Evolutionary conservation across 2,113 vertebrate species (phyloP), one percentile per base, ranked within the genome.

Genomic region (Hirundichthys speculiger): DNA sequence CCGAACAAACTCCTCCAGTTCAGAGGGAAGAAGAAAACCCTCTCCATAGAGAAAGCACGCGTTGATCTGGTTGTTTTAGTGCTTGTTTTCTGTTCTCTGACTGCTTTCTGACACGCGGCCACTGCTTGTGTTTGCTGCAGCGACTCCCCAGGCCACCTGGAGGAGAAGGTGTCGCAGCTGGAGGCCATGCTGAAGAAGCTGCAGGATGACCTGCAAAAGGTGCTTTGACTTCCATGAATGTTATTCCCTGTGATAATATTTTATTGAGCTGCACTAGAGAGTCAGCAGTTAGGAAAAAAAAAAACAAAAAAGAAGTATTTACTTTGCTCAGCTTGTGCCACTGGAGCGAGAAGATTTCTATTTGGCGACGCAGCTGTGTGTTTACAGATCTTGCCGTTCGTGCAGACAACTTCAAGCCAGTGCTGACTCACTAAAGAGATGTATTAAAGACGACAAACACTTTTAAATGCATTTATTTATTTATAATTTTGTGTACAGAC

Each of bases 161-260:
- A 94, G 1, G 95, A 96, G 77, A 96, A 96, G 85, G 95, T 97
- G 18, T 94, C 92, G 15, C 94, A 95, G 81, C 92, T 97, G 86
- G 96, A 97, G 85, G 74, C 84, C 73, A 94, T 94, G 90, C 91
- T 97, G 79, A 94, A 94, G 88, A 93, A 90, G 59, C 92, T 97
- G 54, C 94, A 96, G 88, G 94, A 95, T 27, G 95, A 96, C 82
- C 92, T 96, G 73, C 93, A 94, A 90, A 94, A 94, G 96, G 96
- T 96, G 91, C 90, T 86, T 79, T 77, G 64, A 79, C 66, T 65
- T 69, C 69, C 57, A 69, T 82, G 66, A 86, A 82, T 77, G 12
- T 75, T 83, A 65, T 46, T 66, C 49, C 78, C 71, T 72, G 63
- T 86, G 50, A 30, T 59, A 38, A 50, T 53, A n/a, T 82, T 84